phyloP scores from a whole-genome alignment of 2,113 vertebrate species.

The Herpailurus yagouaroundi region DNA sequence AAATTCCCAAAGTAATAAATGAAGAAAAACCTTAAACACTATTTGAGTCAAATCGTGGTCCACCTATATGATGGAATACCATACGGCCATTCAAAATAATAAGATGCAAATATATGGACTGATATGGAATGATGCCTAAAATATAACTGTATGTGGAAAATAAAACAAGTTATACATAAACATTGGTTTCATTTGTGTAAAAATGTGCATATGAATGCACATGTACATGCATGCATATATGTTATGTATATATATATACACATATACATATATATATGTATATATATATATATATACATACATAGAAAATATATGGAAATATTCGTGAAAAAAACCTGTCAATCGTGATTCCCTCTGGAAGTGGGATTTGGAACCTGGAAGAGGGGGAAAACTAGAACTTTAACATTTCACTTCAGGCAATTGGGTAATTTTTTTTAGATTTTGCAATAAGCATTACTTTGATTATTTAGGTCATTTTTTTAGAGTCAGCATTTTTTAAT shows the following conservation, averaged over 20 bases:
- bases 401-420: not conserved
- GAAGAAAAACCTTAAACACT: constrained; percentile 4
- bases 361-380: not conserved
- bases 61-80: not conserved
- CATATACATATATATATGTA: too few species aligned
- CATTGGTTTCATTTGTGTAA: not conserved
- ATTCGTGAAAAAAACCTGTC: not conserved
- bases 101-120: not conserved
- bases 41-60: not conserved
- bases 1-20: not conserved
- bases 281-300: too few species aligned
- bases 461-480: not conserved
- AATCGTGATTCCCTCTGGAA: not conserved
- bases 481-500: not conserved
- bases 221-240: not conserved
- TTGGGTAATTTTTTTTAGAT: not conserved
- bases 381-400: not conserved
- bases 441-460: not conserved
- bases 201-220: not conserved
- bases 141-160: not conserved
- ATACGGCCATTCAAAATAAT: not conserved
- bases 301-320: not conserved
- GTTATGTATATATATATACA: not conserved
- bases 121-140: not conserved
- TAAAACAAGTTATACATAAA: not conserved